Evolutionary conservation across 2,888 invertebrate genomes (phyloP).

Genomic region (Apantesis nais): DNA sequence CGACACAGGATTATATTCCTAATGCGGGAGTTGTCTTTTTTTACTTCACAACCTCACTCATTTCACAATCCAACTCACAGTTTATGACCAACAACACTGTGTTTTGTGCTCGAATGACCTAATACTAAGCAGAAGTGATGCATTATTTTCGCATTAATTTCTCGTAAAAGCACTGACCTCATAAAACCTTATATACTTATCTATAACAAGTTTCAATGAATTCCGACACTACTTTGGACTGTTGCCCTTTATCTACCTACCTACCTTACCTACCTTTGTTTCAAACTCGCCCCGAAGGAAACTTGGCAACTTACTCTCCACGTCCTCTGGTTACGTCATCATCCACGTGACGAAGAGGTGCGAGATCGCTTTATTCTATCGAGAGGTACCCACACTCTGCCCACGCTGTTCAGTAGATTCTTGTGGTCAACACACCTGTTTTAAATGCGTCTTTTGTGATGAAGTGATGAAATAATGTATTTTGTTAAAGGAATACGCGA

Average conservation of each 20-base stretch:
- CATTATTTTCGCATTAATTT: not conserved
- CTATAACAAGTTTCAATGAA: not conserved
- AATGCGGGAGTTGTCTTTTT: too few species aligned
- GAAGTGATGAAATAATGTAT: not conserved
- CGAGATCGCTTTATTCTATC: constrained; percentile 4
- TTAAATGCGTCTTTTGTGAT: not conserved
- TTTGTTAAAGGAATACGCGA: not conserved
- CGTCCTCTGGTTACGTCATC: constrained; percentile 4
- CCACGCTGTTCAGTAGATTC: constrained; percentile 2
- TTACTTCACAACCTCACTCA: too few species aligned
- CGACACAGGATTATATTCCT: too few species aligned
- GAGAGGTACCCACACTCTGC: constrained; percentile 9
- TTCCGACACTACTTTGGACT: not conserved
- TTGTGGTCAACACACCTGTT: constrained; percentile 2
- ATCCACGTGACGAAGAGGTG: not conserved
- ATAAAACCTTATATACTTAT: not conserved
- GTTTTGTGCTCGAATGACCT: not conserved
- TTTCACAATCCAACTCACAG: not conserved
- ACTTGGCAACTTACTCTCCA: not conserved
- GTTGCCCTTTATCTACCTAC: not conserved
- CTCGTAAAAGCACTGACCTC: not conserved
- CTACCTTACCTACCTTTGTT: too few species aligned
- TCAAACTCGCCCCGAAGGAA: constrained; percentile 5
- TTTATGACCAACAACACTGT: not conserved
- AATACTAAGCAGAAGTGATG: not conserved